A percentile compares a stretch with the other conserved stretches of the same genome.
These are phyloP conservation scores for Caenorhabditis zanzibari DNA, from an alignment of 2,888 invertebrate genomes.

Conservation along the genomic window DNA sequence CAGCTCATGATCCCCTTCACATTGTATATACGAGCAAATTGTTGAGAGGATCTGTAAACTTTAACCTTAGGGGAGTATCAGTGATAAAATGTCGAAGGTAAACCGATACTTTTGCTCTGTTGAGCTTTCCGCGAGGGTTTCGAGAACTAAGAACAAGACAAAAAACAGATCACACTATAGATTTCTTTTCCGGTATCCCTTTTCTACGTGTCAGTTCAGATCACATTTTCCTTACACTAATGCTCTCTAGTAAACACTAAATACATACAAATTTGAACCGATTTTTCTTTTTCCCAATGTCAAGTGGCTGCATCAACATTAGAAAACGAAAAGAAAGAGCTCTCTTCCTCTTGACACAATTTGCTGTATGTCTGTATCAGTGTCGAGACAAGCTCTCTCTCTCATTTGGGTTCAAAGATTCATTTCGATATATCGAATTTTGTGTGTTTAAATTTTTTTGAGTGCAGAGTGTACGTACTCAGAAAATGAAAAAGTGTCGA, in stretches of 20 bases:
- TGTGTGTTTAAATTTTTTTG: conserved; percentile 13
- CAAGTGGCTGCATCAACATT: conserved; percentile 54
- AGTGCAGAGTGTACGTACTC: background rate
- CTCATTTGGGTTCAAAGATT: conserved; percentile 15
- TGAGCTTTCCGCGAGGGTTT: conserved; percentile 5
- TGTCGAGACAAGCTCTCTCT: conserved; percentile 3
- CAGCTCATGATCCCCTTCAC: conserved; percentile 8
- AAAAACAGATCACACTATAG: conserved; percentile 34
- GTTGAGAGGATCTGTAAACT: conserved; percentile 60
- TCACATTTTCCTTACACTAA: conserved; percentile 23
- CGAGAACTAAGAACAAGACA: conserved; percentile 1
- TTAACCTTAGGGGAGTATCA: conserved; percentile 13
- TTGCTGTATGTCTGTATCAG: conserved; percentile 29
- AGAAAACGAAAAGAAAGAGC: background rate
- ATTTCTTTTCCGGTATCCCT: conserved; percentile 26
- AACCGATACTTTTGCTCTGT: conserved; percentile 39
- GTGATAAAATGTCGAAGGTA: background rate
- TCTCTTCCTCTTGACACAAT: conserved; percentile 6
- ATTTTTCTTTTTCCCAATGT: conserved; percentile 39
- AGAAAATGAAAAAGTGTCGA: too few species aligned
- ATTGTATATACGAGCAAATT: conserved; percentile 66
- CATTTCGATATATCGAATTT: conserved; percentile 1
- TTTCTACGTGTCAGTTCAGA: conserved; percentile 37
- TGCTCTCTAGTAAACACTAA: conserved; percentile 32
- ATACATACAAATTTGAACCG: conserved; percentile 52